Evolutionary conservation across 2,888 invertebrate genomes (phyloP), one percentile per base, ranked within the genome.

Genomic region (Drosophila engyochracea): DNA sequence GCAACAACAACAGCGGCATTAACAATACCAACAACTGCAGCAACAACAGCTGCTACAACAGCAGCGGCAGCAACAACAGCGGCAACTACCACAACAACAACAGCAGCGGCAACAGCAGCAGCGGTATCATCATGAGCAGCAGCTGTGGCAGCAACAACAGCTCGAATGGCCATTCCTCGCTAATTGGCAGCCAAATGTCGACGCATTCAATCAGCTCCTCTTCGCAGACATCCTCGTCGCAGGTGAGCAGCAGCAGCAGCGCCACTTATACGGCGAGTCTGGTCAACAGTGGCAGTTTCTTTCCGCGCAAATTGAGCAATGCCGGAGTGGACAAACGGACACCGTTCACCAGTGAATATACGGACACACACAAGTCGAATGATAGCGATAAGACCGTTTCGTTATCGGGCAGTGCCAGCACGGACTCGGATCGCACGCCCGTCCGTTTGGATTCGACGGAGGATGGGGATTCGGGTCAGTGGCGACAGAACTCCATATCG

Each of bases 401-500:
- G 12, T 94, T 96, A 65, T 96, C 96, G 54, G 96, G 96, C n/a
- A 93, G 93, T 55, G 96, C 96, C 44, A 97, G 96, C 79, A 97
- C 97, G 31, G 97, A 97, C 94, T 98, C 97, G 0, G 97, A 97
- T 94, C 94, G 96, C 77, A 97, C 97, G 14, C 96, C 97, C 39
- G 96, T 97, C 19, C 94, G 97, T 59, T 95, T 97, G 6, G 97
- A 97, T 92, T 93, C 93, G 3, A 96, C 96, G n/a, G 96, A 97
- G 91, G 97, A 97, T 90, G 96, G 96, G 89, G 96, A 97, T 91
- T 95, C 94, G 12, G 94, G 91, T 35, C 94, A 92, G 75, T 97
- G 97, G 97, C 96, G 97, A 31, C 97, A 97, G 93, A 97, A 97
- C 92, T 97, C 97, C 85, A 94, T 98, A 79, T 98, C 98, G 1